Percentiles rank a stretch among this genome's conserved stretches.
Evolutionary conservation across 2,888 invertebrate genomes (phyloP).

Genomic region (Drosophila quinaria): DNA sequence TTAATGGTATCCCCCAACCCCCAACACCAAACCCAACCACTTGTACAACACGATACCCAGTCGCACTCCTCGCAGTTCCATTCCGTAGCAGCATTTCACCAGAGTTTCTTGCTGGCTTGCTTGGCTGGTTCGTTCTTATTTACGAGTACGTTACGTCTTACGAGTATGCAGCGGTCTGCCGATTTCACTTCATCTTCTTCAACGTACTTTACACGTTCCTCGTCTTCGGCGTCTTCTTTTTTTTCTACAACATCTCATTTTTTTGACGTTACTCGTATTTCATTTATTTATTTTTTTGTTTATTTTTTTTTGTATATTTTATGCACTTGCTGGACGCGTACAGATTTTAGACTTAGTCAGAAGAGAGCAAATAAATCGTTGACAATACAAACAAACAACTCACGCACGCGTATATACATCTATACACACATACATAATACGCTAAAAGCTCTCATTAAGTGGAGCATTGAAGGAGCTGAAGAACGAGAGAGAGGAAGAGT

Average conservation of each 20-base stretch:
- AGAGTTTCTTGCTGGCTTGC: slow-evolving; percentile 29
- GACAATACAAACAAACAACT: slow-evolving; percentile 33
- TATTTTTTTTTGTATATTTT: slow-evolving; percentile 37
- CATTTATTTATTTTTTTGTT: slow-evolving; percentile 40
- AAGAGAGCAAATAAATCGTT: slow-evolving; percentile 36
- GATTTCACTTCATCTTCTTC: slow-evolving; percentile 68
- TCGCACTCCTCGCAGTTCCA: background rate
- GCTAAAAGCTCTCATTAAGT: slow-evolving; percentile 42
- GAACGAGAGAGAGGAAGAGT: slow-evolving; percentile 27
- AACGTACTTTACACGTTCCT: slow-evolving; percentile 41
- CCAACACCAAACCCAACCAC: background rate
- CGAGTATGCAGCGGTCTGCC: slow-evolving; percentile 51
- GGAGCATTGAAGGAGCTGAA: slow-evolving; percentile 39
- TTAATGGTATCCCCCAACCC: slow-evolving; percentile 36
- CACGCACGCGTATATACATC: background rate
- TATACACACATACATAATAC: background rate
- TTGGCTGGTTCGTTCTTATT: slow-evolving; percentile 49
- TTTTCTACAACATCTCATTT: slow-evolving; percentile 22
- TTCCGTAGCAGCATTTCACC: slow-evolving; percentile 33
- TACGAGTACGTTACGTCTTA: slow-evolving; percentile 64
- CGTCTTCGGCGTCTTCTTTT: slow-evolving; percentile 2
- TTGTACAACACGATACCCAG: background rate
- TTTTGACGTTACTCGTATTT: slow-evolving; percentile 28
- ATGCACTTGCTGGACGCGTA: slow-evolving; percentile 40
- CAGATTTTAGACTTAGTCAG: slow-evolving; percentile 32